A percentile compares a stretch with the other conserved stretches of the same genome.
Conservation (phyloP, 1,140 invertebrate species). For the Cherax destructor region DNA sequence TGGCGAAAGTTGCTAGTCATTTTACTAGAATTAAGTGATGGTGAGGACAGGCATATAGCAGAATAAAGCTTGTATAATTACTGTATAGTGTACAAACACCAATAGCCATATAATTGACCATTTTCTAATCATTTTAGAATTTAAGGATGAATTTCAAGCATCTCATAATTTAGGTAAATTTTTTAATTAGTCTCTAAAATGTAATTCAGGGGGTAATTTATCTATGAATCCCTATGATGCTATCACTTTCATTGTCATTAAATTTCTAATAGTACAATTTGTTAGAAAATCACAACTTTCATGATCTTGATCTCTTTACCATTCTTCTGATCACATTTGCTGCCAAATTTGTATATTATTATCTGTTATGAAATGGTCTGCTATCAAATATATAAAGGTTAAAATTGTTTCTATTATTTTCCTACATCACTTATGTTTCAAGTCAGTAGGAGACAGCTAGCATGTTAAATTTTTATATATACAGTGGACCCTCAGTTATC, state of each 20-base stretch:
- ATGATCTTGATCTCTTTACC: slow-evolving; percentile 48
- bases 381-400: slow-evolving; percentile 57
- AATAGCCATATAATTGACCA: slow-evolving; percentile 28
- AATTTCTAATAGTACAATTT: slow-evolving; percentile 16
- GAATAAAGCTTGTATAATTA: slow-evolving; percentile 35
- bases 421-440: neutral
- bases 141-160: slow-evolving; percentile 6
- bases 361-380: slow-evolving; percentile 57
- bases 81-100: slow-evolving; percentile 57
- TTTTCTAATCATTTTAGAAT: slow-evolving; percentile 3
- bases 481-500: too few relatives aligned
- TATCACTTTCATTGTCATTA: neutral
- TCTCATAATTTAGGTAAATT: neutral
- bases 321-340: slow-evolving; percentile 46
- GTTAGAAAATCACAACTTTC: slow-evolving; percentile 11
- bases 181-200: neutral
- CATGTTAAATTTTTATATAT: too few relatives aligned
- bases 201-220: neutral
- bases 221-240: neutral
- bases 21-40: slow-evolving; percentile 60
- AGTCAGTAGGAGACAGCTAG: too few relatives aligned
- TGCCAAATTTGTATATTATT: slow-evolving; percentile 60
- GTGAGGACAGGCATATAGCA: slow-evolving; percentile 49
- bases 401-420: neutral
- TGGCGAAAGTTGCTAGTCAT: slow-evolving; percentile 69